Conservation (phyloP, 2,797 vertebrate genomes). For the Tapirus indicus region DNA sequence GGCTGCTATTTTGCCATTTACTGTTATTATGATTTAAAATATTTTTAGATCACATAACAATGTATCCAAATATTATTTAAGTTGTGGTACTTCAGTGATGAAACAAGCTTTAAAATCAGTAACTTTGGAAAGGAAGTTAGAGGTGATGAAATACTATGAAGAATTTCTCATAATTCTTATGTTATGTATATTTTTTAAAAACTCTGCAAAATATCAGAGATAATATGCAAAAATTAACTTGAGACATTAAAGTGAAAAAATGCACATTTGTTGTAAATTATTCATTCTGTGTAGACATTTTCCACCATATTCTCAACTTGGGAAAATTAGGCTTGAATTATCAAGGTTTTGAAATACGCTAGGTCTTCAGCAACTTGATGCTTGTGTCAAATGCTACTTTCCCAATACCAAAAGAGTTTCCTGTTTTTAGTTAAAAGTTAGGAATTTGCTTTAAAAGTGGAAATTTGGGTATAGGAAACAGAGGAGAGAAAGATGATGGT, state of each 20-base stretch:
- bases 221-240: not conserved
- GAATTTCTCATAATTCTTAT: not conserved
- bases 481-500: not conserved
- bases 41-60: not conserved
- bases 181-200: not conserved
- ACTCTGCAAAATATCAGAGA: not conserved
- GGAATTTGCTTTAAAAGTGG: not conserved
- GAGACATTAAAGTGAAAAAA: not conserved
- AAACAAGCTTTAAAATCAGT: slow-evolving; percentile 4
- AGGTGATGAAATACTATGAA: not conserved
- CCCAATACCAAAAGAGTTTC: not conserved
- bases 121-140: not conserved
- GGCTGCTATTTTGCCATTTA: not conserved
- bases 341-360: not conserved
- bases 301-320: not conserved
- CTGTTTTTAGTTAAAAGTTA: slow-evolving; percentile 19
- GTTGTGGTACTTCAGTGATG: not conserved
- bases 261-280: not conserved
- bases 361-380: not conserved
- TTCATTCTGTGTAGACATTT: not conserved
- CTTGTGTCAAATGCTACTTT: not conserved
- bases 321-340: not conserved
- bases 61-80: not conserved
- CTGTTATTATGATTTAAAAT: not conserved
- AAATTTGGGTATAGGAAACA: not conserved